Conservation (phyloP, 2,113 vertebrate species). For the Amazona guildingii region DNA sequence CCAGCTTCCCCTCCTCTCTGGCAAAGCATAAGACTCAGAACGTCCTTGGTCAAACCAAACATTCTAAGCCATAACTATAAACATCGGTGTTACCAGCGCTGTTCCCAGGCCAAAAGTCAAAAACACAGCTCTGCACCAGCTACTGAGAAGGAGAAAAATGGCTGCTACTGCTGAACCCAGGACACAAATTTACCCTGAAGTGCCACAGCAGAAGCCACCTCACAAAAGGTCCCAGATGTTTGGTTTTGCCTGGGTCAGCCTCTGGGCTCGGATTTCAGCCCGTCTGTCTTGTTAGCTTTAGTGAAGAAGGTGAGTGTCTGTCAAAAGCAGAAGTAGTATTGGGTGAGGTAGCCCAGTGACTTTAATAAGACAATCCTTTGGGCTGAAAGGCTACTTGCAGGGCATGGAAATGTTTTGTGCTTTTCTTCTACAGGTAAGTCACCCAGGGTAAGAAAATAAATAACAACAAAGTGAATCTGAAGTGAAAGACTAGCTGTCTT, state of each 20-base stretch:
- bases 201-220: background rate
- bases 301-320: background rate
- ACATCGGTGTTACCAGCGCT: no score
- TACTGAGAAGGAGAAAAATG: no score
- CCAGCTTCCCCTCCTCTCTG: no score
- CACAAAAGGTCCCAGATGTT: background rate
- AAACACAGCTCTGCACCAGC: no score
- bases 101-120: no score
- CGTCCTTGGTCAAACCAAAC: no score
- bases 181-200: background rate
- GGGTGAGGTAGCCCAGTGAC: background rate
- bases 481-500: background rate
- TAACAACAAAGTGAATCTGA: background rate
- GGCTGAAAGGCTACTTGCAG: background rate
- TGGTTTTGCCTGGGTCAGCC: background rate
- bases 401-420: background rate
- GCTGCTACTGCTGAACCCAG: no score
- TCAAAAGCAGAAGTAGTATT: background rate
- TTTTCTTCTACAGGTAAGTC: background rate
- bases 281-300: background rate
- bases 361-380: background rate
- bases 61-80: no score
- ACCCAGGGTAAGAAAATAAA: background rate
- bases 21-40: no score
- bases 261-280: background rate